phyloP scores from a whole-genome alignment of 2,113 vertebrate species.

The Platycercus adscitus region DNA sequence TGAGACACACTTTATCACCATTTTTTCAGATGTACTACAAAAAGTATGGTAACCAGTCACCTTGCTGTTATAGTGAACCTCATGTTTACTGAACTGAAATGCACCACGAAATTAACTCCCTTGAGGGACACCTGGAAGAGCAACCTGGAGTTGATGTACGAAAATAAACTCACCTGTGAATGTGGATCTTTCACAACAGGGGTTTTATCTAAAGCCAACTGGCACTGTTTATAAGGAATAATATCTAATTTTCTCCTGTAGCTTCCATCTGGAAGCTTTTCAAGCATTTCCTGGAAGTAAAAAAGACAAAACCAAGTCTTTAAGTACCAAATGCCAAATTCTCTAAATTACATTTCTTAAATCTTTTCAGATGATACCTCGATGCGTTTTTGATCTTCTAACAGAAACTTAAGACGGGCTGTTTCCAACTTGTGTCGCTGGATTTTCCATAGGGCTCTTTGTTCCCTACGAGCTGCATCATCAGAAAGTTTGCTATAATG shows the following conservation, averaged over 20 bases:
- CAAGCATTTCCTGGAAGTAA: slow-evolving; percentile 74
- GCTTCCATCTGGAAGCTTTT: slow-evolving; percentile 73
- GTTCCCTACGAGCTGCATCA: slow-evolving; percentile 88
- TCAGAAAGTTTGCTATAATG: slow-evolving; percentile 91
- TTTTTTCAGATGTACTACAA: not conserved
- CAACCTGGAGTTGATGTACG: not conserved
- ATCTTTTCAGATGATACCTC: slow-evolving; percentile 74
- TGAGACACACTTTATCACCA: not conserved
- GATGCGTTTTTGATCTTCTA: slow-evolving; percentile 73
- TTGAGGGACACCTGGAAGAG: not conserved
- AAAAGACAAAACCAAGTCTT: not conserved
- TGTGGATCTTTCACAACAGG: not conserved
- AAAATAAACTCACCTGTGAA: slow-evolving; percentile 50
- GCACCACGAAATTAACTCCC: not conserved
- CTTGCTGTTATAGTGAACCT: not conserved
- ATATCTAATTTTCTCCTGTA: slow-evolving; percentile 58
- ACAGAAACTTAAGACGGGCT: slow-evolving; percentile 81
- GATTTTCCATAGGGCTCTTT: slow-evolving; percentile 88
- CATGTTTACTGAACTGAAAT: not conserved
- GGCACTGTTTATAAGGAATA: slow-evolving; percentile 21
- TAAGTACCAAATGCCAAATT: not conserved
- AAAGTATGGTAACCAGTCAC: not conserved
- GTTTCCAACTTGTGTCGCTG: slow-evolving; percentile 86
- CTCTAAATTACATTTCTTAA: not conserved
- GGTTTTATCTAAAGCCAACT: not conserved